Base-by-base conservation (phyloP, 2,113 vertebrate genomes). In the Chaenocephalus aceratus region DNA sequence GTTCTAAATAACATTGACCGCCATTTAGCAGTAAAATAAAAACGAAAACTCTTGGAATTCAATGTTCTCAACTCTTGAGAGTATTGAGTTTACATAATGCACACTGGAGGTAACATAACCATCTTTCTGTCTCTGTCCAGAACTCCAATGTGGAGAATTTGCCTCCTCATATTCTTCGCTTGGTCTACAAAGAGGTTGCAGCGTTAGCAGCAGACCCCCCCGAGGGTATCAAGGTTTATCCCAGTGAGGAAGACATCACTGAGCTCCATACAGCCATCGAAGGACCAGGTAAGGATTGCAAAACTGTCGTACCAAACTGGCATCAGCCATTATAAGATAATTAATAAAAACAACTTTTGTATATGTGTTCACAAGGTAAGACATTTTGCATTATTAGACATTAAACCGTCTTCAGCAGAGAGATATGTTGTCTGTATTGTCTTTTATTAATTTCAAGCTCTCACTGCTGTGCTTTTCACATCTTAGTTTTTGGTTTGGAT, bases 101-200 rank as follows among this genome's bases (percentile, higher is more conserved):
- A 41, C 6, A 30, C 44, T 10, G 1, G 0, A 34, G 10, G 52
- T 41, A 13, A 0, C 54, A 58, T n/a, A 86, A 66, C 23, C 15
- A 11, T 56, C 49, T 58, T 46, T 72, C 2, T 70, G 36, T 77
- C 7, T 82, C 6, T 75, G 45, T 65, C 2, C 84, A 98, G 97
- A 98, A 97, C 93, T 97, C 97, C 86, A 98, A 98, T 91, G 96
- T 98, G 90, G 97, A 98, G 93, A 98, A 98, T 92, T 92, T 98
- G 92, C 97, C 97, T 3, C 97, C 97, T 75, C 97, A 97, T 72
- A 95, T 98, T 88, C 95, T 98, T 90, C 96, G 97, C 75, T 93
- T 97, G 79, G 97, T 98, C n/a, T 98, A 97, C 91, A 98, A 97
- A 93, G 97, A 98, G 86, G 96, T 98, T 53, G 96, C 96, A 0